Base-by-base conservation (phyloP, 2,797 vertebrate species). In the Scomberomorus guttatus region DNA sequence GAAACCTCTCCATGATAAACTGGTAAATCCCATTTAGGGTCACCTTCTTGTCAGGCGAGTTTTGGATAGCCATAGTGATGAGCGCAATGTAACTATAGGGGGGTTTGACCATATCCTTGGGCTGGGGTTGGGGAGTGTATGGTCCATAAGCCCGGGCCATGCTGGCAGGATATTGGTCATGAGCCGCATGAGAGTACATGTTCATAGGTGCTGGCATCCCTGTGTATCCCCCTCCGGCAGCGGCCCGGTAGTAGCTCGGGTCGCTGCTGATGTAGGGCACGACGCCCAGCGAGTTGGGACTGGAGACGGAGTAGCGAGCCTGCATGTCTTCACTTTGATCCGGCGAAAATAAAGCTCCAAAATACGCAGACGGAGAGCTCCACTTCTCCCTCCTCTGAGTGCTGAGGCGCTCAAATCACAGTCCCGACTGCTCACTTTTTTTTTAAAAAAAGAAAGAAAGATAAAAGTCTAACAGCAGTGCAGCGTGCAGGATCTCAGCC, bases 1-100 rank as follows among this genome's bases (percentile, higher is more conserved):
- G 97, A 92, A 99, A 98, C 79, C 97, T 95, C 65, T 98, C 97
- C 97, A 98, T 99, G 84, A 98, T 98, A 84, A 98, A 99, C 94
- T 98, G 97, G 91, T 98, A 99, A 95, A 99, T 99, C 94, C 98
- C 98, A 71, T 98, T 98, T 50, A 99, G 96, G 78, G 98, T 99
- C 90, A 99, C 97, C 93, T 97, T 97, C 93, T 99, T 99, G 94
- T 98, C 97, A 0, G 97, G 96, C 1, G 97, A 97, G 87, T 98
- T 97, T 83, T 98, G 97, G 88, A 98, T 98, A 66, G 97, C 97
- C 97, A 98, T 98, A 34, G 97, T 98, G 90, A 98, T 98, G 84
- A 98, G 97, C 54, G 97, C 97, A 32, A 98, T 98, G 93, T 98
- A 98, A 54, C 96, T 97, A 71, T 98, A 98, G 1, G 97, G 97